Evolutionary conservation across 23 tunicate species (phyloP).

Genomic region (Styela clava): DNA sequence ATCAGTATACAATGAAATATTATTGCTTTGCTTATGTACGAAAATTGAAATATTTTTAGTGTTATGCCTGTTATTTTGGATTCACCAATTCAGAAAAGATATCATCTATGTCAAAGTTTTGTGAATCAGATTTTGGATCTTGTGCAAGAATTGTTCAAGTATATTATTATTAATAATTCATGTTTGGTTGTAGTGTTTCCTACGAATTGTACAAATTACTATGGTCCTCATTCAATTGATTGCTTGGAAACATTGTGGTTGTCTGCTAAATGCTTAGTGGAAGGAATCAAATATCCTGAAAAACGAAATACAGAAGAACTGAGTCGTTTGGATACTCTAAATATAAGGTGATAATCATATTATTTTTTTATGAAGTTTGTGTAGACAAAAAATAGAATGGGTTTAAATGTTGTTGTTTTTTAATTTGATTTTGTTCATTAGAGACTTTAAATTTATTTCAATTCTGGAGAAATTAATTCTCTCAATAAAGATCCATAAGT

Average conservation of each 20-base stretch:
- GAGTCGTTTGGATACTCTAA: background rate
- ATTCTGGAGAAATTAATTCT: too few relatives aligned
- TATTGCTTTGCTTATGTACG: too few relatives aligned
- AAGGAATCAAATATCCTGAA: slow-evolving; percentile 12
- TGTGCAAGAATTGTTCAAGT: too few relatives aligned
- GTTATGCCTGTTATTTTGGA: too few relatives aligned
- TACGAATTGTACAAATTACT: slow-evolving; percentile 3
- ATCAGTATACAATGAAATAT: too few relatives aligned
- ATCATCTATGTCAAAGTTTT: too few relatives aligned
- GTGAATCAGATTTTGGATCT: too few relatives aligned
- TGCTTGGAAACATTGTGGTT: slow-evolving; percentile 31
- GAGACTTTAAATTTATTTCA: too few relatives aligned
- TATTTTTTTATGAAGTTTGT: background rate
- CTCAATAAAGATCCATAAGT: background rate
- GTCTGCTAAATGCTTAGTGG: slow-evolving; percentile 7
- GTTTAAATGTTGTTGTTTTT: background rate
- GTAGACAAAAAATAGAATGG: too few relatives aligned
- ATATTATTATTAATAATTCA: too few relatives aligned
- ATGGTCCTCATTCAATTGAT: slow-evolving; percentile 28
- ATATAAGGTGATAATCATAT: background rate
- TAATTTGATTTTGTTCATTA: background rate
- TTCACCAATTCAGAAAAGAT: too few relatives aligned
- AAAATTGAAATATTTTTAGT: too few relatives aligned
- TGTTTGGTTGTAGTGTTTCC: slow-evolving; percentile 1
- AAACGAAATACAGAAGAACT: background rate